Evolutionary conservation across 2,888 invertebrate genomes (phyloP), one percentile per base, ranked within the genome.

Genomic region (Ptychoptera albimana): DNA sequence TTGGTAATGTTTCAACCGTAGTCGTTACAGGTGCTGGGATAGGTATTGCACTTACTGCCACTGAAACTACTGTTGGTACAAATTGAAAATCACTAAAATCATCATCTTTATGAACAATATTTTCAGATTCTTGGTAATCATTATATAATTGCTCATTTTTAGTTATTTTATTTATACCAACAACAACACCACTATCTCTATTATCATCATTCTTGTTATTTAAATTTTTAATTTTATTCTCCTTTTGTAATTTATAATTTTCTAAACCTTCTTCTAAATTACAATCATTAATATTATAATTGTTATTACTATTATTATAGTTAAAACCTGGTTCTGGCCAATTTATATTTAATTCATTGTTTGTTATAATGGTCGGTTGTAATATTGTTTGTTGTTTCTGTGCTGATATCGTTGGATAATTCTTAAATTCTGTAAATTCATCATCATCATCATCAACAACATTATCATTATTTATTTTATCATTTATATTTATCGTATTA

Each of bases 291-390:
- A 37, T 41, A 23, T 39, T 13, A n/a, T 45, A 37, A 30, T 36
- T 16, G 2, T 13, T 13, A 9, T n/a, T 14, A 10, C 2, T n/a
- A 10, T 39, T 12, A 14, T 6, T 30, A 34, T 5, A 5, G 23
- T 23, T 15, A 32, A 34, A n/a, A 8, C 46, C 46, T 7, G 43
- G 43, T 12, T 46, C 43, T n/a, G 46, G 46, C 46, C 46, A 43
- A 31, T 43, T 43, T 13, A 46, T 46, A 16, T 37, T 32, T 12
- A 42, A 36, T 10, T 7, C 35, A 16, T n/a, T 35, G 9, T 13
- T 38, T 15, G 9, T 11, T 36, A 36, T 36, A 36, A 12, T 36
- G 9, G 8, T 36, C 13, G 13, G 10, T 9, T n/a, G 10, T n/a
- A 34, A n/a, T 34, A 34, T 34, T 10, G 10, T 34, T 34, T 34